Evolutionary conservation across 1,140 invertebrate genomes (phyloP).

Genomic region (Saccostrea cuccullata): DNA sequence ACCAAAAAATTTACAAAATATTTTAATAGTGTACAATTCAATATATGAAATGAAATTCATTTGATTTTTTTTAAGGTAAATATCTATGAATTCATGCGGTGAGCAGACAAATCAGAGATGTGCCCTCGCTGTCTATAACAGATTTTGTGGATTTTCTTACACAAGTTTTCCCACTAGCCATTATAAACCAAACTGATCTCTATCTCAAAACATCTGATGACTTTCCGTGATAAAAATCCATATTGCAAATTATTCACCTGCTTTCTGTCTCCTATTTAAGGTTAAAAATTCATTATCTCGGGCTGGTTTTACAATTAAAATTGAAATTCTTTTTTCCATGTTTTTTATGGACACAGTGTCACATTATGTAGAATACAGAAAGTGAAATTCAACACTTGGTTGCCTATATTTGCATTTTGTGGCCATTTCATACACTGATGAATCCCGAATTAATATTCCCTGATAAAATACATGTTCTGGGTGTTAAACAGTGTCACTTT

Average conservation of each 20-base stretch:
- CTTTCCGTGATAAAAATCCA: slow-evolving; percentile 33
- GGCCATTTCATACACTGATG: neutral
- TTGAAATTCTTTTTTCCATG: slow-evolving; percentile 9
- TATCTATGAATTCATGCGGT: neutral
- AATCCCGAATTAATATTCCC: neutral
- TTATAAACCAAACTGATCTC: neutral
- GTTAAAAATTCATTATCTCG: neutral
- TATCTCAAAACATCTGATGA: slow-evolving; percentile 32
- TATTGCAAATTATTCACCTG: slow-evolving; percentile 17
- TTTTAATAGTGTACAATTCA: neutral
- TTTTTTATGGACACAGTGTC: slow-evolving; percentile 5
- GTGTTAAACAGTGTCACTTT: slow-evolving; percentile 27
- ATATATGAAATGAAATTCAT: neutral
- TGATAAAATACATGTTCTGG: slow-evolving; percentile 25
- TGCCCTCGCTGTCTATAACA: no score
- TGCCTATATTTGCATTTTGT: slow-evolving; percentile 10
- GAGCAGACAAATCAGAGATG: neutral
- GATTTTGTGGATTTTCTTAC: neutral
- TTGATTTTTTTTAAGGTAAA: neutral
- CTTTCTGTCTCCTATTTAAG: slow-evolving; percentile 2
- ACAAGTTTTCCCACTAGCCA: neutral
- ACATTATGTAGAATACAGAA: neutral
- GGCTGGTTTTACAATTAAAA: neutral
- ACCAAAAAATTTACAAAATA: neutral
- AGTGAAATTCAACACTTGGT: slow-evolving; percentile 28